phyloP scores from a whole-genome alignment of 2,888 invertebrate species.

The Athripsodes cinereus region DNA sequence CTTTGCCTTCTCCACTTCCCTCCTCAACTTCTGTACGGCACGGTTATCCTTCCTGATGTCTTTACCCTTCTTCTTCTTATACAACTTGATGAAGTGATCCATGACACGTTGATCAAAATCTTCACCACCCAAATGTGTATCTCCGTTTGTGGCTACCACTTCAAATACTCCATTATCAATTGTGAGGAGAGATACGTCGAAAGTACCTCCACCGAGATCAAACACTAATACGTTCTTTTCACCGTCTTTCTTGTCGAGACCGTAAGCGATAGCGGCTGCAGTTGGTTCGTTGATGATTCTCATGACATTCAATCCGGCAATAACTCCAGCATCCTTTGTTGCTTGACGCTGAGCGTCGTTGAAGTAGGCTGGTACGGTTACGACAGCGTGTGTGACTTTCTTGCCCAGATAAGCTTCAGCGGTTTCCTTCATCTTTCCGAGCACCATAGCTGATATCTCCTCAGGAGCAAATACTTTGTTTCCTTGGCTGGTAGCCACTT shows the following conservation, averaged over 20 bases:
- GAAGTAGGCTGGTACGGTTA: constrained; percentile 97
- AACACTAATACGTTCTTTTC: constrained; percentile 98
- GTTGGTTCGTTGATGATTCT: constrained; percentile 98
- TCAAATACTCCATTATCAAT: constrained; percentile 99
- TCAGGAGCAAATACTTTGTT: constrained; percentile 94
- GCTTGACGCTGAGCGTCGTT: constrained; percentile 99
- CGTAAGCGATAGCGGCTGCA: constrained; percentile 95
- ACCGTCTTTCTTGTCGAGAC: constrained; percentile 93
- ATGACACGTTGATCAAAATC: constrained; percentile 98
- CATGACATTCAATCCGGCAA: constrained; percentile 88
- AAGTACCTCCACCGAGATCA: constrained; percentile 99
- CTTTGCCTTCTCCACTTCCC: constrained; percentile 97
- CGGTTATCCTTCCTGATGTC: constrained; percentile 92
- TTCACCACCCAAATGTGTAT: constrained; percentile 97
- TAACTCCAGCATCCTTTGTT: constrained; percentile 96
- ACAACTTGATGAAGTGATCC: constrained; percentile 98
- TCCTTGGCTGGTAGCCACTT: constrained; percentile 75
- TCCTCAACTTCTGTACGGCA: constrained; percentile 91
- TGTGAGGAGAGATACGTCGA: constrained; percentile 95
- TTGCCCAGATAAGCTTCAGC: constrained; percentile 97
- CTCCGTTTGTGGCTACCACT: constrained; percentile 86
- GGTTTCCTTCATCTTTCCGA: constrained; percentile 96
- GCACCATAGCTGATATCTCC: constrained; percentile 98
- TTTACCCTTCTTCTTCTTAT: constrained; percentile 98
- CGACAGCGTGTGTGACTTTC: constrained; percentile 71